Base-by-base conservation (phyloP, 2,888 invertebrate genomes). In the Acrocera orbiculus region DNA sequence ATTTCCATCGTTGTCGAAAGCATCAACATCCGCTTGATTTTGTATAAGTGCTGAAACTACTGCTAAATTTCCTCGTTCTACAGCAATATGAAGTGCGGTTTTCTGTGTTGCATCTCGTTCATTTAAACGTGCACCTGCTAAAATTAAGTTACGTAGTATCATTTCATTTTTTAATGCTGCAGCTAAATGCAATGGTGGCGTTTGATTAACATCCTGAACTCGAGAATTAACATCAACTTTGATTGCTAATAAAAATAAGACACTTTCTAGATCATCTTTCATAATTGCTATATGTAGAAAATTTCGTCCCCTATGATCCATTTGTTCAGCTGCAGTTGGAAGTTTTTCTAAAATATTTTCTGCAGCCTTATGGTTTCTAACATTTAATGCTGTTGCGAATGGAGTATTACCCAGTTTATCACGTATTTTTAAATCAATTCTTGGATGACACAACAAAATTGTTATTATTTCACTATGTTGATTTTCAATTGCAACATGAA, bases 291-390 rank as follows among this genome's bases (percentile, higher is more conserved):
- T 74, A 62, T 96, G 95, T 13, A 96, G 68, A 62, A 93, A 92
- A 56, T 93, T 95, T 41, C 86, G 73, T 0, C 95, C 95, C 52
- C 81, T 79, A 46, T 78, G 77, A 58, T 95, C 92, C 51, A 82
- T 82, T 76, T 92, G 92, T 61, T 93, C 92, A 3, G 92, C 92
- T n/a, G 92, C 92, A 27, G 77, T 76, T 0, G 93, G 92, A 44
- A 90, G 70, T 47, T 83, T 73, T 49, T 83, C 82, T 7, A 95
- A 63, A 47, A 96, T 93, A 8, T 82, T 76, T 52, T 86, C 80
- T 0, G 93, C 95, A 0, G 92, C 92, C 54, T 85, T 85, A 52
- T 90, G 86, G 54, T 93, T 90, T 41, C 85, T 73, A 4, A 78
- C 76, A 0, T 76, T 78, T 44, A 96, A 68, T 0, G 95, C 92